Evolutionary conservation across 2,113 vertebrate species (phyloP).

Genomic region (Panthera uncia): DNA sequence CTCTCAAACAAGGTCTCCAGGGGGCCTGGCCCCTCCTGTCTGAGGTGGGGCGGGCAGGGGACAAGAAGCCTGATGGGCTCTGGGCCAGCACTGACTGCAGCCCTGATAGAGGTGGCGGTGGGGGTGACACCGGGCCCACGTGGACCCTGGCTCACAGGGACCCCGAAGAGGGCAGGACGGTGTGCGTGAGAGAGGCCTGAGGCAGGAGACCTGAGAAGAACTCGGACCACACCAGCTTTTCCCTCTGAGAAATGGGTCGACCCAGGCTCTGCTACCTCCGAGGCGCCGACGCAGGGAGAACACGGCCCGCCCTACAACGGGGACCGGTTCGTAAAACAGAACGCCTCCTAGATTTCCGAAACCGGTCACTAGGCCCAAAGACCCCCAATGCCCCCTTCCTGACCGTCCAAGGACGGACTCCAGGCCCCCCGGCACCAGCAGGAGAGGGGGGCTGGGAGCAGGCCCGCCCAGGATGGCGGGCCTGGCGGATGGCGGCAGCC

Average conservation of each 20-base stretch:
- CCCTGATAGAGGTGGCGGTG: neutral
- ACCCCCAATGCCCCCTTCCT: neutral
- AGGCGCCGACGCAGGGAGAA: neutral
- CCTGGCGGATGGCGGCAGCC: neutral
- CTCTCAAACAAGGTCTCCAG: neutral
- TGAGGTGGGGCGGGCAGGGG: too few relatives aligned
- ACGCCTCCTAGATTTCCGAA: neutral
- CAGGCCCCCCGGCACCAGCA: neutral
- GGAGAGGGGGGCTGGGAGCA: neutral
- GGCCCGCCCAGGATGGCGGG: neutral
- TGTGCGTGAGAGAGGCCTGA: neutral
- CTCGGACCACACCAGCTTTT: neutral
- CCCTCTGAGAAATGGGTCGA: neutral
- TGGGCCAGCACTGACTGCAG: neutral
- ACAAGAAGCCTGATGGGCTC: neutral
- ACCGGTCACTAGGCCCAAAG: accelerated
- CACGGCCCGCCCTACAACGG: accelerated
- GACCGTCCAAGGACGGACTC: neutral
- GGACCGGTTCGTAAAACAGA: accelerated
- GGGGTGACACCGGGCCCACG: accelerated
- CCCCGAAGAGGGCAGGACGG: neutral
- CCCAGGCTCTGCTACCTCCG: neutral
- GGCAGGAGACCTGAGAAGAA: neutral
- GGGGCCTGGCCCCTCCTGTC: neutral
- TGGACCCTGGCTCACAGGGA: neutral